Evolutionary conservation across 2,888 invertebrate genomes (phyloP).

Genomic region (Dolichomitus sp.): DNA sequence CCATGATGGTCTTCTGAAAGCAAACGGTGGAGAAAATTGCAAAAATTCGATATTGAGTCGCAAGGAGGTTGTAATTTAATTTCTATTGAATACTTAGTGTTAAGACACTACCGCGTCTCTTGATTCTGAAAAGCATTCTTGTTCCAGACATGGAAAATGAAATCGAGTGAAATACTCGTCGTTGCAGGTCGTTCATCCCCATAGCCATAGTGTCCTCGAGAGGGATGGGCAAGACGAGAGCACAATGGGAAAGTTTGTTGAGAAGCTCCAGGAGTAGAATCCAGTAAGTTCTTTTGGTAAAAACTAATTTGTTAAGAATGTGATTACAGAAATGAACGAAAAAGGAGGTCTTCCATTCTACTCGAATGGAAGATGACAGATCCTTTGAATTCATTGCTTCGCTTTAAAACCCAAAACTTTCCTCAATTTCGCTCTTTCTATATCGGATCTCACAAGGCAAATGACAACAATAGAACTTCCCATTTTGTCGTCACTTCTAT

Average conservation of each 20-base stretch:
- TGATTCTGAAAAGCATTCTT: conserved; percentile 45
- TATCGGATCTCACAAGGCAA: not conserved
- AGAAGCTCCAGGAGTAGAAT: not conserved
- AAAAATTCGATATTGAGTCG: too few species aligned
- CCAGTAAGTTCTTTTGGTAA: not conserved
- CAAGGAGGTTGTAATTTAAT: too few species aligned
- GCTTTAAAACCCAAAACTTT: conserved; percentile 23
- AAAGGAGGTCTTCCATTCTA: conserved; percentile 62
- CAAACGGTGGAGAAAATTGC: too few species aligned
- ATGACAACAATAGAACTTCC: not conserved
- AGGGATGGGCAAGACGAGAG: too few species aligned
- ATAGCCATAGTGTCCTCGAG: not conserved
- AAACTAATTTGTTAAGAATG: conserved; percentile 55
- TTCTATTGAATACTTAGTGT: too few species aligned
- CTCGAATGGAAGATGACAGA: conserved; percentile 53
- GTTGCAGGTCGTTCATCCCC: not conserved
- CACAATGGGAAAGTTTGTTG: conserved; percentile 16
- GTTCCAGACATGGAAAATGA: conserved; percentile 31
- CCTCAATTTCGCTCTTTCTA: not conserved
- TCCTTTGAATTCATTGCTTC: conserved; percentile 45
- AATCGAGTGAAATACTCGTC: not conserved
- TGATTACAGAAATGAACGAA: conserved; percentile 51
- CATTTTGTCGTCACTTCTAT: conserved; percentile 7
- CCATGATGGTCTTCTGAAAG: too few species aligned
- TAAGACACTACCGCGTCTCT: conserved; percentile 19